Percentiles rank a stretch among this genome's conserved stretches.
Evolutionary conservation across 1,140 invertebrate species (phyloP).

Genomic region (Diplogasteroides magnus): DNA sequence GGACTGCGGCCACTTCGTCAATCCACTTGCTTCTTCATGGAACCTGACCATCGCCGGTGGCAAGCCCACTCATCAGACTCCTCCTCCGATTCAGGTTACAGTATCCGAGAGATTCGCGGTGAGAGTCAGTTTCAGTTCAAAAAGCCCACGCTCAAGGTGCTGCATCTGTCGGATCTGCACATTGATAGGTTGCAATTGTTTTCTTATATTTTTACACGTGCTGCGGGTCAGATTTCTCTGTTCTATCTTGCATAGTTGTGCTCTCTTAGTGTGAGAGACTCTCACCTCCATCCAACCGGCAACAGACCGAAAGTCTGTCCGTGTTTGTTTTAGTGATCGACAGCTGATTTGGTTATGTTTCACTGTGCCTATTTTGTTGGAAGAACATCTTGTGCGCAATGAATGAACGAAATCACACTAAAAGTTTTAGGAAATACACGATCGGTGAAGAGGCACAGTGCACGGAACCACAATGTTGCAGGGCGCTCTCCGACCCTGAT

Average conservation of each 20-base stretch:
- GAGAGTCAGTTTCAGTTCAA: not conserved
- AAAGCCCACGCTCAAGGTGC: constrained; percentile 1
- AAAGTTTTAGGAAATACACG: not conserved
- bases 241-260: no score
- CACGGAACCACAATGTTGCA: not conserved
- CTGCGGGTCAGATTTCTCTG: no score
- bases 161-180: not conserved
- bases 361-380: no score
- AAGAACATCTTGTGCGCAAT: no score
- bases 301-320: no score
- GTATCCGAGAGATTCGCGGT: not conserved
- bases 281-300: no score
- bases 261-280: no score
- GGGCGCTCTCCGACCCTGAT: not conserved
- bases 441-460: not conserved
- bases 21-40: not conserved
- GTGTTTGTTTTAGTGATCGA: no score
- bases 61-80: not conserved
- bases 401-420: no score
- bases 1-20: not conserved
- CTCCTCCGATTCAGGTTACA: not conserved
- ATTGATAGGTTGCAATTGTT: not conserved
- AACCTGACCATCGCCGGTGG: not conserved
- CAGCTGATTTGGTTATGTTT: no score
- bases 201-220: no score